These are phyloP conservation scores for Plotosus lineatus DNA, from an alignment of 2,113 vertebrate species.

Conservation along the genomic window DNA sequence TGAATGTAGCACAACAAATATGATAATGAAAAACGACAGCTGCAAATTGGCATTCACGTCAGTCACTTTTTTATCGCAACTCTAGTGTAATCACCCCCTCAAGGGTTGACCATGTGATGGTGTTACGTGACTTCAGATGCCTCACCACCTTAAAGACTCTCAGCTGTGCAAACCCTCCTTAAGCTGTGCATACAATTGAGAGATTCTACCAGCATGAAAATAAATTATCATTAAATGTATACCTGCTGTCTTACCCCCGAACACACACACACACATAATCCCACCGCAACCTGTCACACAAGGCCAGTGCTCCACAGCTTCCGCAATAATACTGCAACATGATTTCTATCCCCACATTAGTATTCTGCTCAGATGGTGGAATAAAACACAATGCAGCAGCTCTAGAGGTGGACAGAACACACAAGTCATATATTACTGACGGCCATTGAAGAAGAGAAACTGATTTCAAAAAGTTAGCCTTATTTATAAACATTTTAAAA, in stretches of 20 bases:
- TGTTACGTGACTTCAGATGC: slow-evolving; percentile 19
- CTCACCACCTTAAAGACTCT: slow-evolving; percentile 29
- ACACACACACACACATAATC: slow-evolving; percentile 32
- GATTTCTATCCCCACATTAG: slow-evolving; percentile 87
- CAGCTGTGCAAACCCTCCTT: slow-evolving; percentile 35
- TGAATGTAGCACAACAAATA: no score
- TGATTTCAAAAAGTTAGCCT: slow-evolving; percentile 85
- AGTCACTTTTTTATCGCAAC: no score
- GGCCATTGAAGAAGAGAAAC: slow-evolving; percentile 80
- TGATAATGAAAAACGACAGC: no score
- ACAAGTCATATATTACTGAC: slow-evolving; percentile 89
- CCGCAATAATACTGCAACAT: slow-evolving; percentile 75
- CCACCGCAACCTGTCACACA: slow-evolving; percentile 48
- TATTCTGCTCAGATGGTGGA: slow-evolving; percentile 84
- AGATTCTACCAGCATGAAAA: slow-evolving; percentile 47
- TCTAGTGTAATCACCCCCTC: no score
- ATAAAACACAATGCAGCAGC: slow-evolving; percentile 81
- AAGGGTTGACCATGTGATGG: slow-evolving; percentile 7
- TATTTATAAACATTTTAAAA: slow-evolving; percentile 85
- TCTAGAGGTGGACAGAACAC: slow-evolving; percentile 81
- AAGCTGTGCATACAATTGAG: slow-evolving; percentile 44
- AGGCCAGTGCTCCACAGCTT: slow-evolving; percentile 41
- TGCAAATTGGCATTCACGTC: no score
- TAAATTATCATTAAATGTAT: slow-evolving; percentile 58
- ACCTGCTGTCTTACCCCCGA: no score